Evolutionary conservation across 1,140 invertebrate species (phyloP), one percentile per base, ranked within the genome.

Genomic region (Glossosoma conforme): DNA sequence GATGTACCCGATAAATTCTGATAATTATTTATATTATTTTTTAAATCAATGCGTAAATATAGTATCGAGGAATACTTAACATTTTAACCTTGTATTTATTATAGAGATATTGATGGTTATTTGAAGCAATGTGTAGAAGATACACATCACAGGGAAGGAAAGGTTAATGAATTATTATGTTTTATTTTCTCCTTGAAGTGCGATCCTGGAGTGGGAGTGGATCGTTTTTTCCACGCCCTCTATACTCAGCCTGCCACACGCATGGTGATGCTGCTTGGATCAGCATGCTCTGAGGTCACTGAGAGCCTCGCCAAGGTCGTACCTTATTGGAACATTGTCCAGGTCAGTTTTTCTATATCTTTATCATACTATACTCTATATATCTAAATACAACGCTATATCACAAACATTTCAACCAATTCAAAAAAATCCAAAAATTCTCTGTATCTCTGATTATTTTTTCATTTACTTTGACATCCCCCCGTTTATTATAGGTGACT

Each of bases 221-320:
- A 94, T 67, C 82, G 89, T 37, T 91, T 93, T 62, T 93, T 92
- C 70, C 87, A 94, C 70, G 87, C 91, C 5, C 75, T 94, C n/a
- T 93, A 93, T 70, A 85, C 85, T 0, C 77, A 82, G 22, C 74
- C 78, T 6, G 76, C 78, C n/a, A 78, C 82, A 4, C 61, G 82
- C 15, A 86, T 93, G 76, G 75, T 86, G 21, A 82, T 89, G 69
- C 64, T 93, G 14, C 71, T 95, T 24, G 90, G 89, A n/a, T 84
- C 86, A 1, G 85, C 88, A 1, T 93, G 89, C 63, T 91, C 89
- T 1, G 90, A 93, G 60, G 90, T 93, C 17, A 93, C 89, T 0
- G 90, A 93, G 69, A 87, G 84, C 56, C 74, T 95, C 28, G 91
- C 91, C 4, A 89, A 93, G 70, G 86, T 94, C 46, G 87, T 90